These are phyloP conservation scores for Leptinotarsa defecta DNA, from an alignment of 1,140 invertebrate species.

Conservation along the genomic window DNA sequence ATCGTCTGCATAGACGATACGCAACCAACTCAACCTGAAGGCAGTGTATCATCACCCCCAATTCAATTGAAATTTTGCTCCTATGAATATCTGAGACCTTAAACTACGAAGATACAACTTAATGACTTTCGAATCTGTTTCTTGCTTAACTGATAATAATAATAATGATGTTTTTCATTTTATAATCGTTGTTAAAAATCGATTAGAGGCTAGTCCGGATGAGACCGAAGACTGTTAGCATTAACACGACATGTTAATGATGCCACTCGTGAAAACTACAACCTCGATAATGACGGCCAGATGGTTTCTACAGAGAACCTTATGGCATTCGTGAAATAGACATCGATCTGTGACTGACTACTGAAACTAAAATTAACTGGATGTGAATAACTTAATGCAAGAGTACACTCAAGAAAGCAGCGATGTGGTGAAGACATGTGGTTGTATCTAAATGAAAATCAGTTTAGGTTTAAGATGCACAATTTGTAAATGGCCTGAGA, in stretches of 20 bases:
- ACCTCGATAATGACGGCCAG: background rate
- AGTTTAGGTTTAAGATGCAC: no score
- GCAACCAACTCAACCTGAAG: no score
- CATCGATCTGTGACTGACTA: background rate
- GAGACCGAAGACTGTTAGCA: background rate
- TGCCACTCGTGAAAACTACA: conserved; percentile 2
- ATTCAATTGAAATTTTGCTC: no score
- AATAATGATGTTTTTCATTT: no score
- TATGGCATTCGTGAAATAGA: conserved; percentile 1
- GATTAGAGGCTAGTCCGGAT: background rate
- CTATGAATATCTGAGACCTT: no score
- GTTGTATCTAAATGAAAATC: background rate
- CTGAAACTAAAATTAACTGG: background rate
- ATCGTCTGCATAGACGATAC: no score
- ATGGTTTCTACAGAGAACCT: background rate
- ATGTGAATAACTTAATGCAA: background rate
- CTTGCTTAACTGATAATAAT: no score
- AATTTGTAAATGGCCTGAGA: no score
- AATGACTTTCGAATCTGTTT: no score
- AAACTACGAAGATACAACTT: no score
- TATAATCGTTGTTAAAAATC: background rate
- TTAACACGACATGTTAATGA: background rate
- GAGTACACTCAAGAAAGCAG: background rate
- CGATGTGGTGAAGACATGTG: background rate
- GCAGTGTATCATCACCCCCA: no score